These are phyloP conservation scores for Nannospalax galili DNA, from an alignment of 2,113 vertebrate genomes.

Conservation along the genomic window DNA sequence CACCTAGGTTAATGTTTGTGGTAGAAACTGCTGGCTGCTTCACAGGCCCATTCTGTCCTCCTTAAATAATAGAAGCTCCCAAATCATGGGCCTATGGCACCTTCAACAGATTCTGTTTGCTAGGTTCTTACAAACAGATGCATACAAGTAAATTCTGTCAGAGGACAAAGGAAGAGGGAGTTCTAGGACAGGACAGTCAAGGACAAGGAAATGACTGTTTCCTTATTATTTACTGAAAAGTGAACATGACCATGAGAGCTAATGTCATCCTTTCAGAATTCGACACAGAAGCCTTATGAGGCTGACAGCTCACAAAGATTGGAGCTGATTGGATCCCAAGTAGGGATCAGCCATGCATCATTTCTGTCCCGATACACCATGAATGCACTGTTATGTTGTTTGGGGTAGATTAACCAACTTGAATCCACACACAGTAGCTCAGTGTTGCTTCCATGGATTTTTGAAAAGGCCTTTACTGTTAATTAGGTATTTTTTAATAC, in stretches of 20 bases:
- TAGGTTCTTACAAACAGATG: neutral
- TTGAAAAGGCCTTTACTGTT: neutral
- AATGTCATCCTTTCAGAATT: neutral
- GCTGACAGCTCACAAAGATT: neutral
- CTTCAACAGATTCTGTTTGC: neutral
- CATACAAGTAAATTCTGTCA: neutral
- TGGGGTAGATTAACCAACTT: neutral
- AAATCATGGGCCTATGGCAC: neutral
- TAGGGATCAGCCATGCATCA: accelerated
- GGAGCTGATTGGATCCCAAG: neutral
- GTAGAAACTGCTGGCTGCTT: neutral
- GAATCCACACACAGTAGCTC: neutral
- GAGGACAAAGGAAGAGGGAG: neutral
- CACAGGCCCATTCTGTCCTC: neutral
- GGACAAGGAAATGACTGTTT: neutral
- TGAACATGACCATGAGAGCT: neutral
- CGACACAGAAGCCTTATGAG: neutral
- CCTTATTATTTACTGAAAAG: neutral
- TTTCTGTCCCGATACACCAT: neutral
- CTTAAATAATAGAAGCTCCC: neutral
- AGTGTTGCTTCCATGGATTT: neutral
- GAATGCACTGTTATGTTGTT: neutral
- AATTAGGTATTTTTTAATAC: neutral
- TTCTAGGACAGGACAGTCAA: neutral
- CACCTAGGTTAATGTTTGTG: conserved; percentile 1